Base-by-base conservation (phyloP, 2,113 vertebrate species). In the Dendropsophus ebraccatus region DNA sequence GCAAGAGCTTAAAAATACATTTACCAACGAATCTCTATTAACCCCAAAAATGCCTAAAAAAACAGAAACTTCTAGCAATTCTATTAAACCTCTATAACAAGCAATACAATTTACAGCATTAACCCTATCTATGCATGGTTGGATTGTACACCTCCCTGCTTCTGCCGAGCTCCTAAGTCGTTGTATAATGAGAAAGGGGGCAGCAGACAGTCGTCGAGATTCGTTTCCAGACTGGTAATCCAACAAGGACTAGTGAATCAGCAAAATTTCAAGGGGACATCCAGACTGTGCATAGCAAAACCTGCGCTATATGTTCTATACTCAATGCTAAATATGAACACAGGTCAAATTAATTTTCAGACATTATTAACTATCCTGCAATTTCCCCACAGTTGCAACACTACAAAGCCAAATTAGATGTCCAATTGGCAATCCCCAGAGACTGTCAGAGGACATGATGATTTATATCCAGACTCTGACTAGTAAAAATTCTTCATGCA, bases 231-330 rank as follows among this genome's bases (percentile, higher is more conserved):
- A 41, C 35, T 45, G 56, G 56, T 21, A n/a, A 81, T 60, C 56
- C 56, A 65, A 25, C 35, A 12, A 35, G 52, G 76, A 78, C 76
- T n/a, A 65, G 56, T 81, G 56, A 81, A 62, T 81, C 78, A 81
- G 78, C 78, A 81, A 81, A 23, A 62, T 62, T n/a, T 81, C 23
- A 25, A 52, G 49, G 28, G 78, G 52, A 62, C 14, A 62, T 7
- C 35, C 41, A 65, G 37, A 62, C 78, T 60, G n/a, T 65, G 23
- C n/a, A 62, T 11, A 65, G 8, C 35, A n/a, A 79, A 56, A 32
- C 19, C 30, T 58, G 49, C 19, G 52, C 50, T 32, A 17, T 54
- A 50, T 41, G n/a, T n/a, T n/a, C n/a, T n/a, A n/a, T n/a, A n/a
- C n/a, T n/a, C n/a, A n/a, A n/a, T n/a, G n/a, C n/a, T n/a, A n/a